A percentile compares a stretch with the other conserved stretches of the same genome.
phyloP scores from a whole-genome alignment of 2,888 invertebrate genomes.

The Cheilosia grossa region DNA sequence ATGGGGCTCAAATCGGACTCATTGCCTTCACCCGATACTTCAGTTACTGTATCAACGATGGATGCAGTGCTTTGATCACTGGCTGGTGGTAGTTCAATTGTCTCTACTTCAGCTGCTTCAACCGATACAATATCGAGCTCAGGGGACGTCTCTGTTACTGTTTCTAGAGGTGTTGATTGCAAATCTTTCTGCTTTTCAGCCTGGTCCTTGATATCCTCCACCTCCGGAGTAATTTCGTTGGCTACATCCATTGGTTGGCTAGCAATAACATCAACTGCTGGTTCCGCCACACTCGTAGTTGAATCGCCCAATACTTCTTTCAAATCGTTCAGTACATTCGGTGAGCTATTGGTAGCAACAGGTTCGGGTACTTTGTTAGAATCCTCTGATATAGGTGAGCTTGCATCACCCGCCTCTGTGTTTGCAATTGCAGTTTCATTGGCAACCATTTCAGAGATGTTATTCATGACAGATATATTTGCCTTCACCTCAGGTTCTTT shows the following conservation, averaged over 20 bases:
- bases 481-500: neutral
- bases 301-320: neutral
- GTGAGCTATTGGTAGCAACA: no score
- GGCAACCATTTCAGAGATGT: neutral
- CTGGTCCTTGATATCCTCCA: no score
- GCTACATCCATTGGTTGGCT: neutral
- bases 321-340: neutral
- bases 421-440: neutral
- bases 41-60: neutral
- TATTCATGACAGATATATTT: neutral
- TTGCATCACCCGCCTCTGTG: neutral
- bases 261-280: neutral
- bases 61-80: neutral
- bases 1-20: neutral
- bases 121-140: neutral
- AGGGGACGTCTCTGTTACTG: neutral
- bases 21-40: neutral
- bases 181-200: no score
- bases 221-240: no score
- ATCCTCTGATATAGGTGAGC: neutral
- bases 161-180: no score
- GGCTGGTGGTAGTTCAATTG: neutral
- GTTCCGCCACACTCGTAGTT: slow-evolving; percentile 4
- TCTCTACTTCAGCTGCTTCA: neutral
- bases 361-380: no score